Evolutionary conservation across 2,888 invertebrate genomes (phyloP).

Genomic region (Oligia strigilis): DNA sequence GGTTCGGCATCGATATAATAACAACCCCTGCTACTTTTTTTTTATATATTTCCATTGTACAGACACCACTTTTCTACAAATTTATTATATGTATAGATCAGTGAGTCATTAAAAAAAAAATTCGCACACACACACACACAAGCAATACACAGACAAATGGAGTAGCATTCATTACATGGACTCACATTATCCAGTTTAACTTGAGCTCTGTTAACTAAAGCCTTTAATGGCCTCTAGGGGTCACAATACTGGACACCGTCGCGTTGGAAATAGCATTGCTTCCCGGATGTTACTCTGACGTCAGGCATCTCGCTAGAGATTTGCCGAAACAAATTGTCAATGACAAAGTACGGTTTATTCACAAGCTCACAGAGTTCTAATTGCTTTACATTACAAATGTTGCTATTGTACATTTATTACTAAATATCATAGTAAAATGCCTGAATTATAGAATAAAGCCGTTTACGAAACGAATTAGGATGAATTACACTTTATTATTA

Average conservation of each 20-base stretch:
- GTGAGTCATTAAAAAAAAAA: constrained; percentile 60
- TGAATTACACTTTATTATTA: not conserved
- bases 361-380: constrained; percentile 67
- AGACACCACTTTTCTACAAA: no score
- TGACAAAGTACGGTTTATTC: constrained; percentile 75
- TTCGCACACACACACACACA: constrained; percentile 46
- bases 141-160: constrained; percentile 37
- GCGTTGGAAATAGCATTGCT: constrained; percentile 85
- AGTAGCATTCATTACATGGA: constrained; percentile 52
- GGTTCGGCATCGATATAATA: no score
- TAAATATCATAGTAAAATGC: constrained; percentile 36
- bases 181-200: constrained; percentile 58
- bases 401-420: constrained; percentile 32
- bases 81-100: no score
- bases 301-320: constrained; percentile 84
- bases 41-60: no score
- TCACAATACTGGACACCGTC: constrained; percentile 65
- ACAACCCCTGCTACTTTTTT: no score
- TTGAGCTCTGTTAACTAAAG: constrained; percentile 49
- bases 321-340: constrained; percentile 77
- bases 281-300: constrained; percentile 88
- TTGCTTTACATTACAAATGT: constrained; percentile 58
- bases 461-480: constrained; percentile 7
- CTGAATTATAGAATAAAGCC: constrained; percentile 9
- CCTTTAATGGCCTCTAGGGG: constrained; percentile 38